phyloP scores from a whole-genome alignment of 2,888 invertebrate genomes.

The Ormyrus thymus region DNA sequence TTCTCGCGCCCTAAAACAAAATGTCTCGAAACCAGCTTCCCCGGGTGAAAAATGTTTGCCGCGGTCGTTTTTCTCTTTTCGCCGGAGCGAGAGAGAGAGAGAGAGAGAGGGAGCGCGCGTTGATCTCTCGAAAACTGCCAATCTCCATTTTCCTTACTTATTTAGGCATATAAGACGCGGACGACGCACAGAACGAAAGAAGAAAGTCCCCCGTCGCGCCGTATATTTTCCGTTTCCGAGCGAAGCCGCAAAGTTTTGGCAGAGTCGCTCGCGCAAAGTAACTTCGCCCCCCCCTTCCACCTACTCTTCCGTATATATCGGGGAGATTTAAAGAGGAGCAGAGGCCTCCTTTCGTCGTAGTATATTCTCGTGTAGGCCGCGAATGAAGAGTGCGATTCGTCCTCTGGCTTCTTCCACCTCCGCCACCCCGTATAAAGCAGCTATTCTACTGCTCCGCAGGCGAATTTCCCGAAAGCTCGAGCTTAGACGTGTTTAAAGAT shows the following conservation, averaged over 20 bases:
- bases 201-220: conserved; percentile 37
- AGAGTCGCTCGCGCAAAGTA: conserved; percentile 8
- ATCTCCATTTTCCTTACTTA: conserved; percentile 49
- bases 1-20: conserved; percentile 4
- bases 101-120: background rate
- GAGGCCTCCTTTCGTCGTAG: conserved; percentile 58
- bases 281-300: conserved; percentile 27
- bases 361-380: conserved; percentile 69
- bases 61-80: background rate
- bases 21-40: too few species aligned
- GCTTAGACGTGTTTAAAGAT: too few species aligned
- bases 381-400: conserved; percentile 47
- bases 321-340: conserved; percentile 58
- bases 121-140: conserved; percentile 43
- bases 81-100: background rate
- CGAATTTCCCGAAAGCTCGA: too few species aligned
- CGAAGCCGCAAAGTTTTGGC: conserved; percentile 49
- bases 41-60: conserved; percentile 1
- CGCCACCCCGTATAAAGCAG: background rate
- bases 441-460: background rate
- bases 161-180: conserved; percentile 12
- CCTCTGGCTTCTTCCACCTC: conserved; percentile 11
- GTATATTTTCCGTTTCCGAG: conserved; percentile 40
- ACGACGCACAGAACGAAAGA: background rate
- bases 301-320: conserved; percentile 37